These are phyloP conservation scores for Chanos chanos DNA, from an alignment of 2,797 vertebrate species.

Conservation along the genomic window DNA sequence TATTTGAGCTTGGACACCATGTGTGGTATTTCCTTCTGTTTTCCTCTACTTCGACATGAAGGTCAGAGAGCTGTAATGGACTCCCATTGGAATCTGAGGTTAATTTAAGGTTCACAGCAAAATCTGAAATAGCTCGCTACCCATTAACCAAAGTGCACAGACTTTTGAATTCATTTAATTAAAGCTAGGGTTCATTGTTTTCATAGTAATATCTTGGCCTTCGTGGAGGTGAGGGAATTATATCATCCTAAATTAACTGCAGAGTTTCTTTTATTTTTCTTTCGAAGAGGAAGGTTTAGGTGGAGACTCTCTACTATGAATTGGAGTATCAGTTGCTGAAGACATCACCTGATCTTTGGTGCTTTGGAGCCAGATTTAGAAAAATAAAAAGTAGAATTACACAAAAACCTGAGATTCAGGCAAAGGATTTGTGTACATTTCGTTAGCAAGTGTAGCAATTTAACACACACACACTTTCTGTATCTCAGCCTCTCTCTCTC, in stretches of 20 bases:
- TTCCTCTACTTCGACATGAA: background rate
- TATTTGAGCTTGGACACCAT: no score
- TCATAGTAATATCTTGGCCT: constrained; percentile 13
- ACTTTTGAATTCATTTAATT: constrained; percentile 34
- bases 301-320: no score
- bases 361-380: no score
- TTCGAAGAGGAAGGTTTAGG: no score
- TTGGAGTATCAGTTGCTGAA: no score
- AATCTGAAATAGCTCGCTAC: constrained; percentile 16
- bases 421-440: no score
- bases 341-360: no score
- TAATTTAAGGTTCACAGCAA: constrained; percentile 31
- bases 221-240: constrained; percentile 21
- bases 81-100: constrained; percentile 12
- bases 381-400: no score
- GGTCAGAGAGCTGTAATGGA: background rate
- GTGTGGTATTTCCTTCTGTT: no score
- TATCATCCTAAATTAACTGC: constrained; percentile 10
- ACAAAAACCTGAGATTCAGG: no score
- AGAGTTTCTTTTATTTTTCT: constrained; percentile 18
- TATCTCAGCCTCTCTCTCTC: background rate
- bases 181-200: constrained; percentile 31
- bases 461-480: background rate
- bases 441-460: no score
- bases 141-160: constrained; percentile 26